A percentile compares a stretch with the other conserved stretches of the same genome.
phyloP scores from a whole-genome alignment of 2,888 invertebrate genomes.

The Agonum fuliginosum region DNA sequence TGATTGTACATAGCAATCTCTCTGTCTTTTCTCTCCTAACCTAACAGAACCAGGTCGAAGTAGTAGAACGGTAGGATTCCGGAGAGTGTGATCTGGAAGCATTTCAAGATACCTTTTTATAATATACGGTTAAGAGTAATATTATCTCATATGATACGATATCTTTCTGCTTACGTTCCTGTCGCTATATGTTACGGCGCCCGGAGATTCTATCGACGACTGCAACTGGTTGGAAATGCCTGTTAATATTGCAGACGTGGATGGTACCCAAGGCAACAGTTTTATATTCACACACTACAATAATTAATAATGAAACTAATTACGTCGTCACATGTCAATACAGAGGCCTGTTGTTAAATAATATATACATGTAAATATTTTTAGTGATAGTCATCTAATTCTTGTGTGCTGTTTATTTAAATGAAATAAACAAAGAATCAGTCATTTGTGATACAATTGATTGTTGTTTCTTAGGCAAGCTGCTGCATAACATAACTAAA shows the following conservation, averaged over 20 bases:
- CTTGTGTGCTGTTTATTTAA: slow-evolving; percentile 49
- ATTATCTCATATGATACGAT: slow-evolving; percentile 41
- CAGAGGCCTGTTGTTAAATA: slow-evolving; percentile 55
- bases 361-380: slow-evolving; percentile 57
- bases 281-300: slow-evolving; percentile 50
- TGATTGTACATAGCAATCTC: slow-evolving; percentile 51
- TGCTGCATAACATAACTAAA: slow-evolving; percentile 41
- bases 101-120: slow-evolving; percentile 46
- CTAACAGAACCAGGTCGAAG: slow-evolving; percentile 39
- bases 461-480: slow-evolving; percentile 50
- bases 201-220: neutral
- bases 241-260: neutral
- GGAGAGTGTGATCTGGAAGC: slow-evolving; percentile 49
- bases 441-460: slow-evolving; percentile 55
- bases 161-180: slow-evolving; percentile 55
- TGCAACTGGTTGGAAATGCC: slow-evolving; percentile 7
- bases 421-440: slow-evolving; percentile 45
- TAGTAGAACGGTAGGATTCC: slow-evolving; percentile 41
- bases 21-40: slow-evolving; percentile 44
- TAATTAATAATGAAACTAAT: slow-evolving; percentile 44
- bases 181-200: slow-evolving; percentile 51
- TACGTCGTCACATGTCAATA: slow-evolving; percentile 53
- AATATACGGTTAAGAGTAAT: slow-evolving; percentile 50
- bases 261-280: slow-evolving; percentile 36
- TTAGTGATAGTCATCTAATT: slow-evolving; percentile 50